Percentiles rank a stretch among this genome's conserved stretches.
These are phyloP conservation scores for Bibio marci DNA, from an alignment of 2,888 invertebrate species.

Conservation along the genomic window DNA sequence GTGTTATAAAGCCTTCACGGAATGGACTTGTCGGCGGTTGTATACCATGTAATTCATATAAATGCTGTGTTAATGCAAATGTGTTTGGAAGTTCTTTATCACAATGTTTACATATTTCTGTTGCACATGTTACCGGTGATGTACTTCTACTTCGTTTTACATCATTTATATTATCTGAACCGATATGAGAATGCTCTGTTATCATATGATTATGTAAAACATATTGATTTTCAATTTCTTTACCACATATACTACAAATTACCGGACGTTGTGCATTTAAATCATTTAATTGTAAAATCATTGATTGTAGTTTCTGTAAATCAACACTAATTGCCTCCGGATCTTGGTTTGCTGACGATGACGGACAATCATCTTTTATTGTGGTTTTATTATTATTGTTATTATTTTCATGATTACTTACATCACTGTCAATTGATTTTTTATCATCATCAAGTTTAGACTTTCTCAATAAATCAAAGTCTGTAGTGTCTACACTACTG, in stretches of 20 bases:
- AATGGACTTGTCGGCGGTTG: conserved; percentile 20
- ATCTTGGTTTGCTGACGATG: conserved; percentile 13
- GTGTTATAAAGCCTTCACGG: conserved; percentile 30
- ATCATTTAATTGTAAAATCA: conserved; percentile 77
- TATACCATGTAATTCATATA: conserved; percentile 47
- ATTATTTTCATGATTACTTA: no score
- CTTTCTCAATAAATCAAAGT: conserved; percentile 4
- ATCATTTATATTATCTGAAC: conserved; percentile 7
- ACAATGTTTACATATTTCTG: conserved; percentile 24
- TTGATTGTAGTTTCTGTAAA: conserved; percentile 73
- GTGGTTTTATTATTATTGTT: no score
- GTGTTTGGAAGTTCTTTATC: conserved; percentile 41
- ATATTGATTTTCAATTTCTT: conserved; percentile 53
- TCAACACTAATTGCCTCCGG: conserved; percentile 62
- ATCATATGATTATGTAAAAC: conserved; percentile 36
- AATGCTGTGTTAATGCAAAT: conserved; percentile 52
- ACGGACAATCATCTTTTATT: conserved; percentile 8
- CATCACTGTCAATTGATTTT: conserved; percentile 16
- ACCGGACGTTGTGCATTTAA: conserved; percentile 42
- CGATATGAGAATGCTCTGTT: conserved; percentile 20
- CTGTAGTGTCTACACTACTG: conserved; percentile 9
- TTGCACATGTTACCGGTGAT: conserved; percentile 12
- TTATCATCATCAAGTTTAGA: conserved; percentile 8
- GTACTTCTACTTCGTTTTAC: conserved; percentile 8
- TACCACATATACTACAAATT: conserved; percentile 48